Percentiles rank a stretch among this genome's conserved stretches.
phyloP scores from a whole-genome alignment of 1,140 invertebrate genomes.

The Hormaphis cornu region DNA sequence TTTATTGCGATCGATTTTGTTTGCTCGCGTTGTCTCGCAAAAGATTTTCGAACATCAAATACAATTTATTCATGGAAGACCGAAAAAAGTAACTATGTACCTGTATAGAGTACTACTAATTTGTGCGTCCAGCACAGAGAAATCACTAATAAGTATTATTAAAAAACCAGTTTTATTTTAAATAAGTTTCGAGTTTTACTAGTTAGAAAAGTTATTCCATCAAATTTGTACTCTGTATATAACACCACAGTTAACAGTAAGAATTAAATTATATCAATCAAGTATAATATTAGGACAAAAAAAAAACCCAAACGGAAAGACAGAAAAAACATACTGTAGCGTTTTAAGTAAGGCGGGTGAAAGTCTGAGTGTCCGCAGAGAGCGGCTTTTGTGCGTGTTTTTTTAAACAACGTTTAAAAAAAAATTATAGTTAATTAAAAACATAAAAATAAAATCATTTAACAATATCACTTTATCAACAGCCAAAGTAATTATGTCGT shows the following conservation, averaged over 20 bases:
- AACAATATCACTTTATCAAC: constrained; percentile 29
- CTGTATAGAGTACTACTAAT: too few relatives aligned
- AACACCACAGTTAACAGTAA: constrained; percentile 15
- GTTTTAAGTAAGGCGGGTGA: constrained; percentile 7
- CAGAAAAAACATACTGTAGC: constrained; percentile 16
- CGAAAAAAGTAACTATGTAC: constrained; percentile 7
- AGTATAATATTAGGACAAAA: background rate
- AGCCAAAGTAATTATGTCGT: constrained; percentile 1
- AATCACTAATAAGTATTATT: too few relatives aligned
- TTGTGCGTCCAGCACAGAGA: too few relatives aligned
- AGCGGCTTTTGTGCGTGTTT: background rate
- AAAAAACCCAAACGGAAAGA: constrained; percentile 10
- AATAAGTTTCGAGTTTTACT: too few relatives aligned
- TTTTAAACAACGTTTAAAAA: constrained; percentile 6
- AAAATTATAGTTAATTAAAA: constrained; percentile 5
- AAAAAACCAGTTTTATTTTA: too few relatives aligned
- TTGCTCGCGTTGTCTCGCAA: background rate
- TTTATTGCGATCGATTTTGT: background rate
- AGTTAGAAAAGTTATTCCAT: background rate
- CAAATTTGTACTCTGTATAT: constrained; percentile 17
- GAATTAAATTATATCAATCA: background rate
- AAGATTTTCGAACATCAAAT: background rate
- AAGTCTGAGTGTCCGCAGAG: background rate
- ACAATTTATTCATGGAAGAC: constrained; percentile 18
- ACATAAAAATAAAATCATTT: constrained; percentile 28